phyloP scores from a whole-genome alignment of 1,140 invertebrate species.

The Nymphalis io region DNA sequence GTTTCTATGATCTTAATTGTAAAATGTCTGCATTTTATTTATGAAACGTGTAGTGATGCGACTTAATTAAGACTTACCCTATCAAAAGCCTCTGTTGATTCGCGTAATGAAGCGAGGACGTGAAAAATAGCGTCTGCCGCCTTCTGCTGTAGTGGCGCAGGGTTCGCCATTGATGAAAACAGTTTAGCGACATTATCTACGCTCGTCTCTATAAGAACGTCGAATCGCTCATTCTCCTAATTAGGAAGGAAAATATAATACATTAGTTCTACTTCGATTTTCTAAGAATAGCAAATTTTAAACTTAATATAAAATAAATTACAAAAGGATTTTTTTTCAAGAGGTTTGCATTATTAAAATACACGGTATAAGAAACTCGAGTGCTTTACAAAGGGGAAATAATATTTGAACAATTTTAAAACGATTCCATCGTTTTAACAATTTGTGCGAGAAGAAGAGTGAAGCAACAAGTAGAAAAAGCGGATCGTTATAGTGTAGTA shows the following conservation, averaged over 20 bases:
- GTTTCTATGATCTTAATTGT: background rate
- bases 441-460: background rate
- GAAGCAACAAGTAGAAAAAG: background rate
- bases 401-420: no score
- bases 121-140: slow-evolving; percentile 63
- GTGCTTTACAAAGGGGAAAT: no score
- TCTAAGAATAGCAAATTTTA: no score
- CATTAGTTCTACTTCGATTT: background rate
- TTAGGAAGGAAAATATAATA: slow-evolving; percentile 17
- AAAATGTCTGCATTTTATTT: background rate
- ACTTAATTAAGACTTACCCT: slow-evolving; percentile 32
- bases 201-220: slow-evolving; percentile 64
- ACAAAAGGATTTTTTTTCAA: no score
- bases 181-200: slow-evolving; percentile 57
- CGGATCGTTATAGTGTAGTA: no score
- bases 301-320: no score
- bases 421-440: background rate
- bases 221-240: slow-evolving; percentile 62
- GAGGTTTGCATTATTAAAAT: no score
- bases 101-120: slow-evolving; percentile 57
- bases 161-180: slow-evolving; percentile 51
- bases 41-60: background rate
- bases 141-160: slow-evolving; percentile 45
- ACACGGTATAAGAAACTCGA: no score
- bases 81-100: slow-evolving; percentile 61